These are phyloP conservation scores for Stenchaetothrips biformis DNA, from an alignment of 2,888 invertebrate species.

Conservation along the genomic window DNA sequence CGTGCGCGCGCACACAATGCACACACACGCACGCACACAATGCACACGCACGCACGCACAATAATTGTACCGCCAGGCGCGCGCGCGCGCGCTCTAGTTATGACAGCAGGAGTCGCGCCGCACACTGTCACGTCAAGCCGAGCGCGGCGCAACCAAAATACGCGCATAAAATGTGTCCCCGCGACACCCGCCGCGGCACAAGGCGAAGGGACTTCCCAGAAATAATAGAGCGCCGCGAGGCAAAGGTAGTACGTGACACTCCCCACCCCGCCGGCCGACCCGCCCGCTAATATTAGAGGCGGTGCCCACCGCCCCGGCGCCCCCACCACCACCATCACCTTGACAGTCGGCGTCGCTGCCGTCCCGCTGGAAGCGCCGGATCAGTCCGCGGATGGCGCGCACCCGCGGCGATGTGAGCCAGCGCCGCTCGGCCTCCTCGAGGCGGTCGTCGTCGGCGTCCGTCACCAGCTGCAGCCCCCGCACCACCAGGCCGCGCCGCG, in stretches of 20 bases:
- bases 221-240: neutral
- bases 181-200: neutral
- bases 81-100: too few species aligned
- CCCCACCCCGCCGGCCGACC: neutral
- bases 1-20: neutral
- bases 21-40: too few species aligned
- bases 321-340: neutral
- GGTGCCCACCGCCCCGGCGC: neutral
- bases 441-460: conserved; percentile 6
- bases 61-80: too few species aligned
- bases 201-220: too few species aligned
- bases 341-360: neutral
- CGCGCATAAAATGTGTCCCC: neutral
- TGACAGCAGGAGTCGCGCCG: too few species aligned
- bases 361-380: neutral
- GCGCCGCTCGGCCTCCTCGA: neutral
- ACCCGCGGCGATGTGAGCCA: neutral
- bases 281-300: neutral
- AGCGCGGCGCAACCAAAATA: neutral
- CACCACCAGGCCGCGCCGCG: neutral
- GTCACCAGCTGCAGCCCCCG: conserved; percentile 8
- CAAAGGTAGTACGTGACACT: neutral
- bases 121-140: neutral
- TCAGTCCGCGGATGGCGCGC: conserved; percentile 7
- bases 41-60: too few species aligned